Evolutionary conservation across 2,888 invertebrate genomes (phyloP).

Genomic region (Cantharis lateralis): DNA sequence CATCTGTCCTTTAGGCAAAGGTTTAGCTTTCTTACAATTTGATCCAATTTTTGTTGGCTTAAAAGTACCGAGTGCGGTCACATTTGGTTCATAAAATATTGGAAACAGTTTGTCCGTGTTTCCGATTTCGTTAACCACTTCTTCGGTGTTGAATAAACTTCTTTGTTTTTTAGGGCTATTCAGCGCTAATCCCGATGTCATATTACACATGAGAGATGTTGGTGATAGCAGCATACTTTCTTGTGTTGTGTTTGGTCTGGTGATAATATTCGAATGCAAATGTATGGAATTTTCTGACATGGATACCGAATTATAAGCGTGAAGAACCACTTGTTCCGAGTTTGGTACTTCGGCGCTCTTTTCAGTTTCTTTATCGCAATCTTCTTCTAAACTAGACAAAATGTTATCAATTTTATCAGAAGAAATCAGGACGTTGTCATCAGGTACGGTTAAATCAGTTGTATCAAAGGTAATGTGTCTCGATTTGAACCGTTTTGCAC

Average conservation of each 20-base stretch:
- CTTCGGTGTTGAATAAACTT: slow-evolving; percentile 12
- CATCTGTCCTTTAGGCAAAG: slow-evolving; percentile 66
- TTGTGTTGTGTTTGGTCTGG: neutral
- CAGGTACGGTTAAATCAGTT: slow-evolving; percentile 44
- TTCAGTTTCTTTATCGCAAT: slow-evolving; percentile 48
- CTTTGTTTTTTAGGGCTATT: slow-evolving; percentile 56
- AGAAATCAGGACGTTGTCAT: slow-evolving; percentile 42
- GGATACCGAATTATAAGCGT: slow-evolving; percentile 39
- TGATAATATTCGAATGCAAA: slow-evolving; percentile 29
- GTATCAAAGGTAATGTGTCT: slow-evolving; percentile 44
- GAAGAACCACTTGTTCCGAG: slow-evolving; percentile 37
- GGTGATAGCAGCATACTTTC: slow-evolving; percentile 52
- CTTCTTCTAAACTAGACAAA: slow-evolving; percentile 50
- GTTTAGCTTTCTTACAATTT: slow-evolving; percentile 49
- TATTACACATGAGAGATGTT: slow-evolving; percentile 58
- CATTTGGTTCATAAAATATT: slow-evolving; percentile 50
- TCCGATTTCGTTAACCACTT: slow-evolving; percentile 34
- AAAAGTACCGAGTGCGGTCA: slow-evolving; percentile 25
- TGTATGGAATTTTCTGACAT: slow-evolving; percentile 44
- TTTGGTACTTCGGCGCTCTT: slow-evolving; percentile 27
- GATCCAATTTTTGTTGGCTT: slow-evolving; percentile 14
- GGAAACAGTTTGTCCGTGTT: slow-evolving; percentile 54
- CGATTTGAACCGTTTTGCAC: slow-evolving; percentile 18
- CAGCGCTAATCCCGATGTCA: slow-evolving; percentile 57
- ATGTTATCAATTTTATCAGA: slow-evolving; percentile 35